A percentile compares a stretch with the other conserved stretches of the same genome.
phyloP scores from a whole-genome alignment of 2,113 vertebrate genomes.

The Gymnocephalus cernua region DNA sequence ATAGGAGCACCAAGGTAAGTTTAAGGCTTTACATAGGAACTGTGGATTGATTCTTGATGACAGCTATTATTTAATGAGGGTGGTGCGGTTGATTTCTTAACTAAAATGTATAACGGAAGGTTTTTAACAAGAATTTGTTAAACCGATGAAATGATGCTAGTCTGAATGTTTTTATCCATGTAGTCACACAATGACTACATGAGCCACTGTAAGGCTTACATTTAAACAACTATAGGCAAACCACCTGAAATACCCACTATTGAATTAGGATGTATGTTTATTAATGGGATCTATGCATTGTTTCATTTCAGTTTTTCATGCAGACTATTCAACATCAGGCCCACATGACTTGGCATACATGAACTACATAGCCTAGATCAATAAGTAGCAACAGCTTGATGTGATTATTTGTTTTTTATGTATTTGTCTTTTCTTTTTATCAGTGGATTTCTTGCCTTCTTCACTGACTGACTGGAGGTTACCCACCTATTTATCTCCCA shows the following conservation, averaged over 20 bases:
- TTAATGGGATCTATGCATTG: background rate
- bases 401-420: background rate
- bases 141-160: background rate
- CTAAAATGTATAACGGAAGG: background rate
- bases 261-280: background rate
- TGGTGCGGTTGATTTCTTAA: background rate
- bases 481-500: background rate
- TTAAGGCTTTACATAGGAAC: background rate
- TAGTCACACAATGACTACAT: background rate
- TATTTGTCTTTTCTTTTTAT: slow-evolving; percentile 9
- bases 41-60: background rate
- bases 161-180: background rate
- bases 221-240: background rate
- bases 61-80: background rate
- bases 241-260: background rate
- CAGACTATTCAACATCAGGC: background rate
- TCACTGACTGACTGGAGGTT: background rate
- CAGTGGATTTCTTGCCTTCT: background rate
- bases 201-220: too few relatives aligned
- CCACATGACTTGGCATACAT: background rate
- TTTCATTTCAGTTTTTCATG: background rate
- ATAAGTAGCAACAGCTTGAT: background rate
- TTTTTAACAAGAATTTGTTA: background rate
- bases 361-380: background rate
- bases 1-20: slow-evolving; percentile 57